Evolutionary conservation across 53 echinoderm and acorn worm species (phyloP).

Genomic region (Stichopus horrens): DNA sequence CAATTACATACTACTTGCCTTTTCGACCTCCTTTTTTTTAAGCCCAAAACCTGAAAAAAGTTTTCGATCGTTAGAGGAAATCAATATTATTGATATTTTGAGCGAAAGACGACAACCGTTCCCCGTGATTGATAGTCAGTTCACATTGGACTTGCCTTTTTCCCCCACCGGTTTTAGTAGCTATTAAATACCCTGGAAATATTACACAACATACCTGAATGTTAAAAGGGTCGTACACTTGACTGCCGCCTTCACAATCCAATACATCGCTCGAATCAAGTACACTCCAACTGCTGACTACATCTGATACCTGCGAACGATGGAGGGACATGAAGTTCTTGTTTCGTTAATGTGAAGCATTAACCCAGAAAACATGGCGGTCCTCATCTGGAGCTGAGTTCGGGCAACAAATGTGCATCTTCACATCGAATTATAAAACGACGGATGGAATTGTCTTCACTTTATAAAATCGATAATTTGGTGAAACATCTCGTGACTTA

Average conservation of each 20-base stretch:
- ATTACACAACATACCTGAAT: constrained; percentile 20
- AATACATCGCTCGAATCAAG: constrained; percentile 16
- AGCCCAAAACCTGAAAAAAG: no score
- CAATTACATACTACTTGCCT: no score
- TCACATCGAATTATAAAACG: background rate
- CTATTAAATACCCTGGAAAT: background rate
- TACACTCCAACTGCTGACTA: constrained; percentile 15
- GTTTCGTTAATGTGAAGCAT: background rate
- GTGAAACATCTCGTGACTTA: constrained; percentile 42
- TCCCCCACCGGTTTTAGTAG: background rate
- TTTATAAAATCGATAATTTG: constrained; percentile 25
- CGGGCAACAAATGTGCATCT: constrained; percentile 24
- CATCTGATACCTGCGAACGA: background rate
- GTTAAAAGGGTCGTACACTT: constrained; percentile 40
- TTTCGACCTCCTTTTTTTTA: background rate
- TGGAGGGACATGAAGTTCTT: background rate
- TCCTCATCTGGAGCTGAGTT: background rate
- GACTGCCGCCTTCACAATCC: background rate
- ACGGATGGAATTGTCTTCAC: constrained; percentile 9
- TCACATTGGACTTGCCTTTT: background rate
- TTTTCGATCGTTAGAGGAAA: background rate
- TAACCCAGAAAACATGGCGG: constrained; percentile 11
- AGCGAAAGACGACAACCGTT: background rate
- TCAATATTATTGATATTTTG: background rate
- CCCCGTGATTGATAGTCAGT: background rate